Percentiles rank a stretch among this genome's conserved stretches.
Conservation (phyloP, 2,113 vertebrate genomes). For the Dromaius novaehollandiae region DNA sequence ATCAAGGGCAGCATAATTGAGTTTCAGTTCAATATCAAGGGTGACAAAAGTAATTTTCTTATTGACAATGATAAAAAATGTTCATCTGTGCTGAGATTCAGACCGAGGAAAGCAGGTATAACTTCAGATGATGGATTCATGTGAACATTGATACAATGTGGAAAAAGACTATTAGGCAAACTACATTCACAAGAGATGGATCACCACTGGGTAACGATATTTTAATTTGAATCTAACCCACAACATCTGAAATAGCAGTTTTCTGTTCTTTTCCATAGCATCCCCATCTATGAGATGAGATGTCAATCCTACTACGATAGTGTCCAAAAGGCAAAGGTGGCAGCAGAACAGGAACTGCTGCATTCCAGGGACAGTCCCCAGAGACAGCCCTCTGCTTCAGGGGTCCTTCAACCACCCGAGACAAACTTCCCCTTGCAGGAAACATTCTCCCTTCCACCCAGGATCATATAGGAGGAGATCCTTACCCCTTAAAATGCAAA, state of each 20-base stretch:
- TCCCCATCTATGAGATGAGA: not conserved
- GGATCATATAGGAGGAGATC: not conserved
- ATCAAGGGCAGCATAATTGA: conserved; percentile 15
- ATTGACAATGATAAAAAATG: conserved; percentile 12
- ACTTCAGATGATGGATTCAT: not conserved
- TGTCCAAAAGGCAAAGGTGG: not conserved
- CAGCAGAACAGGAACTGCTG: not conserved
- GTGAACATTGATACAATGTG: not conserved
- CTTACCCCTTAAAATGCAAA: not conserved
- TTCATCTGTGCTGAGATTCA: not conserved
- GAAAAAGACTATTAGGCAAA: not conserved
- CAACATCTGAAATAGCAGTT: not conserved
- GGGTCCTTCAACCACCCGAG: not conserved
- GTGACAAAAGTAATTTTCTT: not conserved
- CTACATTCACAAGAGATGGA: not conserved
- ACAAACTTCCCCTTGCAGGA: not conserved
- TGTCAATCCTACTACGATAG: fast-evolving
- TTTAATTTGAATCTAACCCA: not conserved
- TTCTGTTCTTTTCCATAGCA: not conserved
- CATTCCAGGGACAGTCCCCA: not conserved
- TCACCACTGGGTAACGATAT: not conserved
- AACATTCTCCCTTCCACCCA: not conserved
- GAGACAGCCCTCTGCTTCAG: not conserved
- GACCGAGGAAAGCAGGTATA: not conserved
- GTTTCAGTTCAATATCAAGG: conserved; percentile 3